Conservation (phyloP, 2,113 vertebrate genomes). For the Cathartes aura region DNA sequence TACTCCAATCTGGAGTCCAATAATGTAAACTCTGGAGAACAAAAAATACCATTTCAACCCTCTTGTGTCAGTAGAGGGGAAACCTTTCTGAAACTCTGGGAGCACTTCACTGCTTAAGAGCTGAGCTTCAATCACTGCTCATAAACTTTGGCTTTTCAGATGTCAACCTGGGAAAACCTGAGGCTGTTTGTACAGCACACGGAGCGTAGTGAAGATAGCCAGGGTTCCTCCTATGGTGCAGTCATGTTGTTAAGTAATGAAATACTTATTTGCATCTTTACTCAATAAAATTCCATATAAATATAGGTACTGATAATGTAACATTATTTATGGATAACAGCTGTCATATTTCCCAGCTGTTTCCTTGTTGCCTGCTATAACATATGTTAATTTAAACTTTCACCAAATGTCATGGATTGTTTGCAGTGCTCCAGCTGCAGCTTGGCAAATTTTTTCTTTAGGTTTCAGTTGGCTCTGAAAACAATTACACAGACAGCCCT, state of each 20-base stretch:
- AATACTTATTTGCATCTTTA: conserved; percentile 4
- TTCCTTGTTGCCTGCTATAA: conserved; percentile 40
- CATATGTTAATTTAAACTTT: conserved; percentile 68
- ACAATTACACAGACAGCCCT: conserved; percentile 24
- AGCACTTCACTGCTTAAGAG: neutral
- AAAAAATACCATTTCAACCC: neutral
- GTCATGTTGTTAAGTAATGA: neutral
- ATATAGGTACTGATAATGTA: conserved; percentile 29
- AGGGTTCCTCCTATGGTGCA: neutral
- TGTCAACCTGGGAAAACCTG: neutral
- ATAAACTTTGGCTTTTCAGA: neutral
- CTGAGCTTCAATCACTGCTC: neutral
- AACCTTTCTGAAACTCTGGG: neutral
- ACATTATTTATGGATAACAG: conserved; percentile 50
- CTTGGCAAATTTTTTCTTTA: conserved; percentile 34
- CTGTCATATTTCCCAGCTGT: conserved; percentile 57
- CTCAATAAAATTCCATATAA: conserved; percentile 3
- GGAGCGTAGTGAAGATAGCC: neutral
- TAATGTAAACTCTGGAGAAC: accelerated
- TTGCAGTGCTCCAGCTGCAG: conserved; percentile 39
- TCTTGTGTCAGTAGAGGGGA: neutral
- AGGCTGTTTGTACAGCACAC: neutral
- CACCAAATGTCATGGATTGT: conserved; percentile 49
- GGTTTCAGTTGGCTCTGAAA: conserved; percentile 39
- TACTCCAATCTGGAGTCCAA: neutral